Evolutionary conservation across 2,797 vertebrate species (phyloP).

Genomic region (Oreochromis mossambicus): DNA sequence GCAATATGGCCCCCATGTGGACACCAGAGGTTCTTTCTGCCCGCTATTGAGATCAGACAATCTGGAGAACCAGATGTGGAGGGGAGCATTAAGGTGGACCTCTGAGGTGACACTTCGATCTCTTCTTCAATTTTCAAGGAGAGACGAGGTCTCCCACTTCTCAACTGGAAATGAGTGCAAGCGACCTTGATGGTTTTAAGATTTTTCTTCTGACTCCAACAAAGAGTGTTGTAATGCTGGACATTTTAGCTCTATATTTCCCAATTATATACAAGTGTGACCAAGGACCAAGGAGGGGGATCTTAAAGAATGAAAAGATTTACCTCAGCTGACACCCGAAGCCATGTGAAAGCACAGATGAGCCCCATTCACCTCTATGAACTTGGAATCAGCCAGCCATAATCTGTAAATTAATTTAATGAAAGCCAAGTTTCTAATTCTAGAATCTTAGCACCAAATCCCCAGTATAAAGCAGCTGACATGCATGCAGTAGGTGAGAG

Average conservation of each 20-base stretch:
- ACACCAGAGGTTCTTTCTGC: not conserved
- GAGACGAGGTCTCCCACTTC: not conserved
- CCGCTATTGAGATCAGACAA: not conserved
- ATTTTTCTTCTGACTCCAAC: not conserved
- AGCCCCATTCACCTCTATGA: not conserved
- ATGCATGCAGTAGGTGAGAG: slow-evolving; percentile 19
- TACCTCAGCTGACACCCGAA: not conserved
- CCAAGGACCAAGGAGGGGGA: not conserved
- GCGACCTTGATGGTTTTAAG: not conserved
- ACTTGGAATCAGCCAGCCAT: not conserved
- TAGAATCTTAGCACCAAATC: not conserved
- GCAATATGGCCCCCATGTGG: slow-evolving; percentile 11
- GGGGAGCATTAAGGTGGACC: not conserved
- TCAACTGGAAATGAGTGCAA: not conserved
- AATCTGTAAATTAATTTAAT: not conserved
- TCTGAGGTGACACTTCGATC: not conserved
- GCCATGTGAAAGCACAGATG: not conserved
- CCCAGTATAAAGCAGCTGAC: not conserved
- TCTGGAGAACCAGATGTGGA: not conserved
- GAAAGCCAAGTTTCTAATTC: slow-evolving; percentile 9
- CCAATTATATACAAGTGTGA: not conserved
- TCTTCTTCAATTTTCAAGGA: not conserved
- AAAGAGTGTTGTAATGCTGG: not conserved
- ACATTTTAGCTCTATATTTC: not conserved
- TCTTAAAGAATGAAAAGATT: not conserved